Conservation (phyloP, 2,888 invertebrate genomes). For the Chirona hameri region DNA sequence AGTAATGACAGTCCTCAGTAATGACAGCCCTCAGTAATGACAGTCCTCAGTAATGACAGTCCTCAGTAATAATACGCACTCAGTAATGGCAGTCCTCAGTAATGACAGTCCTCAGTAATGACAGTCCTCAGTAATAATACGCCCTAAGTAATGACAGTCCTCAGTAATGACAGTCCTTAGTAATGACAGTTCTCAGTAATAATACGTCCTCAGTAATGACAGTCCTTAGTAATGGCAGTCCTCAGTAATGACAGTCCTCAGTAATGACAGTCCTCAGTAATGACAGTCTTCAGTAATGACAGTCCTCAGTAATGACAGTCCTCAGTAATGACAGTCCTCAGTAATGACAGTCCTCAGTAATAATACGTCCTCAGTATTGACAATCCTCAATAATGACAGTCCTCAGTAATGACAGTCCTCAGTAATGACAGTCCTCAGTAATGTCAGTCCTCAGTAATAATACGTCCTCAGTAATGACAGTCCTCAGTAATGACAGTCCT, state of each 20-base stretch:
- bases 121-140: neutral
- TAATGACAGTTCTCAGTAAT: too few relatives aligned
- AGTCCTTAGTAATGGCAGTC: too few relatives aligned
- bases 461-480: neutral
- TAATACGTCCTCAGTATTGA: too few relatives aligned
- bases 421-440: neutral
- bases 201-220: neutral
- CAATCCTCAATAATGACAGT: neutral
- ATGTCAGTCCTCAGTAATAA: too few relatives aligned
- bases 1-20: neutral
- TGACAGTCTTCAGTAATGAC: conserved; percentile 39
- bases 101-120: neutral
- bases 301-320: neutral
- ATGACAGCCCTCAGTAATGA: too few relatives aligned
- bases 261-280: conserved; percentile 44
- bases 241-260: conserved; percentile 41
- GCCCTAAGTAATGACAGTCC: neutral
- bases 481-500: neutral
- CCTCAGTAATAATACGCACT: neutral
- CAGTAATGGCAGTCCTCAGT: too few relatives aligned
- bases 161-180: neutral
- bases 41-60: neutral
- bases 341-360: too few relatives aligned
- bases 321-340: neutral
- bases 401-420: neutral